phyloP scores from a whole-genome alignment of 2,113 vertebrate species.

The Pterocles orientalis region DNA sequence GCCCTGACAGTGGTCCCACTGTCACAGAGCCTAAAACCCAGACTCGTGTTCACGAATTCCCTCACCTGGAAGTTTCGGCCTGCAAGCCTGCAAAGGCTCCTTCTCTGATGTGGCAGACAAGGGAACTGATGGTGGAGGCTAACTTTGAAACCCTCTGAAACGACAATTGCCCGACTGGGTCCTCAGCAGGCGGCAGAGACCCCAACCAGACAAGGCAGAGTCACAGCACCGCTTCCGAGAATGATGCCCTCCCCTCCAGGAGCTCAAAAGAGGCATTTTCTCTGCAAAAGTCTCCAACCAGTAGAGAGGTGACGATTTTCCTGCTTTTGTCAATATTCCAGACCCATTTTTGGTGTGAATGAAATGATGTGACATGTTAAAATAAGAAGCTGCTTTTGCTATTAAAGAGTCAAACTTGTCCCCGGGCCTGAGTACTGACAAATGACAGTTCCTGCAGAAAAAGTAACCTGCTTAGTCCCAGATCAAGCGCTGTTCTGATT shows the following conservation, averaged over 20 bases:
- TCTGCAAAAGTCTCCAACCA: not conserved
- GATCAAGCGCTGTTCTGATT: not conserved
- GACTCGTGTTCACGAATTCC: not conserved
- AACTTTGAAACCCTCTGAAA: not conserved
- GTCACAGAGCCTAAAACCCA: not conserved
- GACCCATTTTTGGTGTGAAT: not conserved
- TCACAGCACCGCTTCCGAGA: not conserved
- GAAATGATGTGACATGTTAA: not conserved
- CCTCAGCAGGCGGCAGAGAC: not conserved
- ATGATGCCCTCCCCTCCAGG: not conserved
- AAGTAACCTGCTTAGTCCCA: not conserved
- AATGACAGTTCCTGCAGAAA: not conserved
- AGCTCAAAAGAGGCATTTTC: not conserved
- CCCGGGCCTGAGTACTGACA: not conserved
- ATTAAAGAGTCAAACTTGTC: not conserved
- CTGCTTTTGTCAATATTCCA: not conserved
- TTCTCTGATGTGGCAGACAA: not conserved
- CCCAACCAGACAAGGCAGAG: not conserved
- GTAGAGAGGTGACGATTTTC: not conserved
- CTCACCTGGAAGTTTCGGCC: not conserved
- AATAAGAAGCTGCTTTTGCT: not conserved
- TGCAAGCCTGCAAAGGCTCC: not conserved
- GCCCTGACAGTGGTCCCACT: not conserved
- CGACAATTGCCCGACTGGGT: not conserved
- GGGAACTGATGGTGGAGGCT: not conserved